Evolutionary conservation across 2,888 invertebrate species (phyloP).

Genomic region (Coronaproctus castanopsis): DNA sequence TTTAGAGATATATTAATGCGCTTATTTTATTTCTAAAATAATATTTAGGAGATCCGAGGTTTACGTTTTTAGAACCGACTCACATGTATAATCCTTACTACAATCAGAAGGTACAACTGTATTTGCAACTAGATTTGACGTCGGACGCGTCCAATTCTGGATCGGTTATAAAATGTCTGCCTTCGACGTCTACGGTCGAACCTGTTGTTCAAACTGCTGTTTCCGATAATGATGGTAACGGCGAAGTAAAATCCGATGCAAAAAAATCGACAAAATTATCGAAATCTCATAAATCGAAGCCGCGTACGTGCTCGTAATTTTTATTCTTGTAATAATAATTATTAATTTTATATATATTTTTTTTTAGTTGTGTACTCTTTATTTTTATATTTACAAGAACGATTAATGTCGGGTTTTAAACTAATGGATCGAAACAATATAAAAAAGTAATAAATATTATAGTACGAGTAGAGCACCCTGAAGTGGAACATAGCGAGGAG

Average conservation of each 20-base stretch:
- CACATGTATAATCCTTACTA: constrained; percentile 70
- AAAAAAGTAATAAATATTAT: no score
- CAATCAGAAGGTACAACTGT: constrained; percentile 37
- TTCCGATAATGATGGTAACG: constrained; percentile 3
- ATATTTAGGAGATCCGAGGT: constrained; percentile 52
- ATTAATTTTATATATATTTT: no score
- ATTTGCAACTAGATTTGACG: constrained; percentile 10
- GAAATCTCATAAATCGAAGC: background rate
- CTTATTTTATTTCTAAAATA: no score
- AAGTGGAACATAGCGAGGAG: no score
- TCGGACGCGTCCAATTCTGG: background rate
- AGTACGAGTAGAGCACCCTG: no score
- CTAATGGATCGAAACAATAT: no score
- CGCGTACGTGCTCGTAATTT: background rate
- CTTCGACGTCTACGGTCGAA: constrained; percentile 5
- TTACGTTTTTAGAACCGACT: constrained; percentile 59
- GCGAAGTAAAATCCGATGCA: constrained; percentile 8
- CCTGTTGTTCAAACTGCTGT: constrained; percentile 11
- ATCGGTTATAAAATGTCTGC: background rate
- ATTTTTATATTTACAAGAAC: no score
- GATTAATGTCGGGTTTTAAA: no score
- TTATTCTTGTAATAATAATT: background rate
- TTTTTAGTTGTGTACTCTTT: background rate
- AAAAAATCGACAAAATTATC: background rate
- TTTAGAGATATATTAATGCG: no score